These are phyloP conservation scores for Muricea muricata DNA, from an alignment of 92 coral and sea anemone genomes.

Conservation along the genomic window DNA sequence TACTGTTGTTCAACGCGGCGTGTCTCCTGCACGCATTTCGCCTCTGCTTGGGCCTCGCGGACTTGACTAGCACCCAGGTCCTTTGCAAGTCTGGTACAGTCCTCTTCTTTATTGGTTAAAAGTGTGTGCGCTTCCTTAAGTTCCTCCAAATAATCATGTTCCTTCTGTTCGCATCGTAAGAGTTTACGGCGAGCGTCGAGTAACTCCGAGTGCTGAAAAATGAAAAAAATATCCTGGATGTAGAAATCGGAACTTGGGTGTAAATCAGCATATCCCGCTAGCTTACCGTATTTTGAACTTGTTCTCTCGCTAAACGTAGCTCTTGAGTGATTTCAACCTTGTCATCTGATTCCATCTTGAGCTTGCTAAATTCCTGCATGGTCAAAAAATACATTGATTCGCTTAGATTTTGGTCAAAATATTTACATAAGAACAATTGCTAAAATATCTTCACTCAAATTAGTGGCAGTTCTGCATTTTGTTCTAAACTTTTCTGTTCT, in stretches of 20 bases:
- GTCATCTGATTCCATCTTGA: slow-evolving; percentile 77
- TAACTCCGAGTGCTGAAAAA: slow-evolving; percentile 81
- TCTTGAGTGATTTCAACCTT: slow-evolving; percentile 89
- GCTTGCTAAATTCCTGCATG: slow-evolving; percentile 81
- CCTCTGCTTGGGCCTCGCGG: slow-evolving; percentile 99
- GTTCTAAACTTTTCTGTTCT: too few relatives aligned
- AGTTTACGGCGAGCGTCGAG: slow-evolving; percentile 94
- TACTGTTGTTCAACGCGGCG: slow-evolving; percentile 83
- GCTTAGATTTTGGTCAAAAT: too few relatives aligned
- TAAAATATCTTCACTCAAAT: too few relatives aligned
- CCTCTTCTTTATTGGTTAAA: slow-evolving; percentile 85
- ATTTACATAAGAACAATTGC: too few relatives aligned
- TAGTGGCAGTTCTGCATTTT: too few relatives aligned
- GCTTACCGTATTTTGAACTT: slow-evolving; percentile 90
- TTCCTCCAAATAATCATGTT: slow-evolving; percentile 90
- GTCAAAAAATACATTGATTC: too few relatives aligned
- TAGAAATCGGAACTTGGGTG: too few relatives aligned
- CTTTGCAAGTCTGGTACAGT: slow-evolving; percentile 97
- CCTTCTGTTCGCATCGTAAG: slow-evolving; percentile 82
- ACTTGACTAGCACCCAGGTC: slow-evolving; percentile 97
- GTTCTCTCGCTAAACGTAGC: slow-evolving; percentile 89
- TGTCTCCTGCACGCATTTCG: slow-evolving; percentile 89
- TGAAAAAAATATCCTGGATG: too few relatives aligned
- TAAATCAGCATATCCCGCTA: too few relatives aligned
- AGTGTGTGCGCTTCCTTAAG: slow-evolving; percentile 94